phyloP scores from a whole-genome alignment of 2,113 vertebrate species.

The Rhinopomastus cyanomelas region DNA sequence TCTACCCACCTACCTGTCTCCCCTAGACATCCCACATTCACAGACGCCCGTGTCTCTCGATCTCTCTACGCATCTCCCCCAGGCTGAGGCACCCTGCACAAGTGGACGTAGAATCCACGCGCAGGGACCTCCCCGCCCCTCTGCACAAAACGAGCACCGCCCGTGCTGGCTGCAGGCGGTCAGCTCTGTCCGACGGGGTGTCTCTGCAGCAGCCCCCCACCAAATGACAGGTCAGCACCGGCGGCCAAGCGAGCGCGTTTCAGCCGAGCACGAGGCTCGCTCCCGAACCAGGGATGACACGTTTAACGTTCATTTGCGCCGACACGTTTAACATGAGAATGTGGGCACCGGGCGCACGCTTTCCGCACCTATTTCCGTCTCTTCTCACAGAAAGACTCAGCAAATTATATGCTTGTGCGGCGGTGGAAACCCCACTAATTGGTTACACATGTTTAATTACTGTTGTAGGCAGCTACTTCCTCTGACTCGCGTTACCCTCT shows the following conservation, averaged over 20 bases:
- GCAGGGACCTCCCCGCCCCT: neutral
- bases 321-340: constrained; percentile 77
- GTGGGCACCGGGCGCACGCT: constrained; percentile 70
- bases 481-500: constrained; percentile 84
- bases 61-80: too few relatives aligned
- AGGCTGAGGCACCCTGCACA: too few relatives aligned
- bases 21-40: too few relatives aligned
- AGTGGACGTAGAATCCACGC: too few relatives aligned
- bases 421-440: constrained; percentile 90
- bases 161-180: constrained; percentile 51
- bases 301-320: constrained; percentile 78
- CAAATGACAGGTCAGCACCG: constrained; percentile 71
- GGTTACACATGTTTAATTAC: constrained; percentile 99
- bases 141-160: constrained; percentile 55
- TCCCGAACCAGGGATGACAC: constrained; percentile 77
- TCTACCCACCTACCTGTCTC: too few relatives aligned
- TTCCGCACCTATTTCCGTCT: constrained; percentile 81
- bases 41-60: too few relatives aligned
- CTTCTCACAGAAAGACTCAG: constrained; percentile 81
- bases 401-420: constrained; percentile 92
- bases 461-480: constrained; percentile 92
- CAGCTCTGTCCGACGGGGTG: constrained; percentile 63
- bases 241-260: constrained; percentile 61
- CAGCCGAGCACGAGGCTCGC: constrained; percentile 63
- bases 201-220: constrained; percentile 14